Percentiles rank a stretch among this genome's conserved stretches.
phyloP scores from a whole-genome alignment of 2,888 invertebrate species.

The Drosophila villosipedis region DNA sequence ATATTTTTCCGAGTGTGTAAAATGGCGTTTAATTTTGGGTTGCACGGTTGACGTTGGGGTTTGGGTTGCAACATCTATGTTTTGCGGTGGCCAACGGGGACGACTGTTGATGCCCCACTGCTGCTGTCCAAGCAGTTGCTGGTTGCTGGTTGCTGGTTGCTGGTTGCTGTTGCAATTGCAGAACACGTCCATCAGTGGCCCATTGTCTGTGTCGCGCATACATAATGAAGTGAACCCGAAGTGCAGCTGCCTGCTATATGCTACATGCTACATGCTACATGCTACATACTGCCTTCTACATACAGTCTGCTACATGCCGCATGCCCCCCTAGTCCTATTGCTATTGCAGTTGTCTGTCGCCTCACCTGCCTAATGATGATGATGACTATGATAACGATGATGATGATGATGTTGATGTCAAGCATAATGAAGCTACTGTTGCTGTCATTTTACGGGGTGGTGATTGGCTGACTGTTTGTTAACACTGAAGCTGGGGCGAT shows the following conservation, averaged over 20 bases:
- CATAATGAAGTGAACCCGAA: constrained; percentile 71
- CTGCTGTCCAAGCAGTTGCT: constrained; percentile 4
- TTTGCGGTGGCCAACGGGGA: constrained; percentile 51
- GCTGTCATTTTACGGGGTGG: constrained; percentile 32
- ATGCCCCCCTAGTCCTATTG: neutral
- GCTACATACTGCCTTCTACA: neutral
- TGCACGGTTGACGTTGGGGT: neutral
- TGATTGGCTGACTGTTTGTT: constrained; percentile 71
- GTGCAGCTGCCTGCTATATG: constrained; percentile 20
- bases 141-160: neutral
- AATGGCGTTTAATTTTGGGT: neutral
- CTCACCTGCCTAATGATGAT: constrained; percentile 39
- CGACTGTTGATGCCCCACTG: constrained; percentile 44
- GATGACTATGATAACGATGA: constrained; percentile 20
- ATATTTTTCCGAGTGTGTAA: neutral
- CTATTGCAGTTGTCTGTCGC: constrained; percentile 18
- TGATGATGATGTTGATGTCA: constrained; percentile 21
- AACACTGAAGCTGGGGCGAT: constrained; percentile 26
- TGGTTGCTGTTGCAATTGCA: constrained; percentile 55
- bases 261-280: neutral
- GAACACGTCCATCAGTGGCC: constrained; percentile 80
- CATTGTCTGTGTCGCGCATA: constrained; percentile 80
- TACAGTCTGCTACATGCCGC: neutral
- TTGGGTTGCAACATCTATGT: constrained; percentile 33
- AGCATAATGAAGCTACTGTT: constrained; percentile 42